A percentile compares a stretch with the other conserved stretches of the same genome.
phyloP scores from a whole-genome alignment of 2,888 invertebrate genomes.

The Drosophila cognata region DNA sequence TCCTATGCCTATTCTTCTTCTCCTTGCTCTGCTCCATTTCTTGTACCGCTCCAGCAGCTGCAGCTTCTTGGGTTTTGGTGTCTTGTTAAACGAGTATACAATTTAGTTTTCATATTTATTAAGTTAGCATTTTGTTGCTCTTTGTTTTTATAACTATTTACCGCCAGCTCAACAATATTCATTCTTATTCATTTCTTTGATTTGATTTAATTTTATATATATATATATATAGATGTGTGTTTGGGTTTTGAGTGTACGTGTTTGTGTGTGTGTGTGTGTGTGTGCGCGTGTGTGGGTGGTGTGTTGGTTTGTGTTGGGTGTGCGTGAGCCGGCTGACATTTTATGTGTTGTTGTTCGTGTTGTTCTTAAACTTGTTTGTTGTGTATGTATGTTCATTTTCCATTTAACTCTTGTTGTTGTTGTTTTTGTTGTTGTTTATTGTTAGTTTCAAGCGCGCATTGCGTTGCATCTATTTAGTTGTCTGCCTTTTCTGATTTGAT shows the following conservation, averaged over 20 bases:
- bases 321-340: conserved; percentile 54
- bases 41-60: conserved; percentile 17
- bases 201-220: conserved; percentile 35
- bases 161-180: conserved; percentile 53
- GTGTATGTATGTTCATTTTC: conserved; percentile 27
- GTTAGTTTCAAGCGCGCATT: conserved; percentile 63
- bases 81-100: conserved; percentile 78
- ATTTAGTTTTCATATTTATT: conserved; percentile 66
- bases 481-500: conserved; percentile 78
- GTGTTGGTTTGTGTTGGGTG: conserved; percentile 17
- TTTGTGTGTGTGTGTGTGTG: conserved; percentile 5
- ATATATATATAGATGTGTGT: conserved; percentile 12
- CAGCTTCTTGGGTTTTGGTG: conserved; percentile 60
- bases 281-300: neutral
- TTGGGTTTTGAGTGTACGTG: neutral
- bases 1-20: neutral
- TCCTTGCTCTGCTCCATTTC: neutral
- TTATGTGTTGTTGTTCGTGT: conserved; percentile 47
- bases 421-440: conserved; percentile 44
- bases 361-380: conserved; percentile 39
- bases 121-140: conserved; percentile 53
- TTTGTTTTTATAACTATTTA: conserved; percentile 50
- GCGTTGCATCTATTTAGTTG: conserved; percentile 76
- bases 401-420: conserved; percentile 35
- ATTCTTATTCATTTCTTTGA: conserved; percentile 38